Base-by-base conservation (phyloP, 2,888 invertebrate species). In the Rosalia funebris region DNA sequence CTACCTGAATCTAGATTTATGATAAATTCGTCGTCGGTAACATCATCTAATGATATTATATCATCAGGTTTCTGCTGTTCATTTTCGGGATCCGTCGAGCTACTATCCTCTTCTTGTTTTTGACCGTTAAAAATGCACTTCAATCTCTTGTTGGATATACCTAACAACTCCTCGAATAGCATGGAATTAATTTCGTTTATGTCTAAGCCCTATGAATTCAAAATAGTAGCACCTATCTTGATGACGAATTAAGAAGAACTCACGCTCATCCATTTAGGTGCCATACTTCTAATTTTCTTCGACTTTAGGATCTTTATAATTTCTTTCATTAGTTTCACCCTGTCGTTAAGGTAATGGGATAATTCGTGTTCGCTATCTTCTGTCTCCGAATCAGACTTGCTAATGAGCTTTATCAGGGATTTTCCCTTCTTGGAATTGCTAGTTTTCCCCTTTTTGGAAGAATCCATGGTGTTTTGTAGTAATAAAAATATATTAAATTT, bases 301-400 rank as follows among this genome's bases (percentile, higher is more conserved):
- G 80, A 77, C 66, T 81, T 81, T 2, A 82, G 75, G 19, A 79
- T 76, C 69, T 81, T 81, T 47, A 82, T 68, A 12, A 81, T 77
- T 68, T 82, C 78, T 67, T 81, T 82, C 81, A 82, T 82, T 32
- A 82, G 63, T 65, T 79, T 79, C 4, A 82, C 79, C 47, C 80
- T 68, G 69, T 82, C 81, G 52, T 79, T 77, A 2, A 75, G 64
- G 63, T 81, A 81, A 69, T 75, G 72, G 9, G 75, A 78, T 19
- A 82, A 66, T 71, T 81, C 82, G 62, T 81, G 80, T 66, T 79
- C 79, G 60, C 76, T 77, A 3, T 75, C 77, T 39, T 75, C 77
- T 44, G 70, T 75, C 25, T 77, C 77, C 2, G 75, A 69, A 54
- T 70, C 73, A 2, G 75, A 71, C 60, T 71, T 72, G 52, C 70